These are phyloP conservation scores for Nerophis lumbriciformis DNA, from an alignment of 2,113 vertebrate species.

Conservation along the genomic window DNA sequence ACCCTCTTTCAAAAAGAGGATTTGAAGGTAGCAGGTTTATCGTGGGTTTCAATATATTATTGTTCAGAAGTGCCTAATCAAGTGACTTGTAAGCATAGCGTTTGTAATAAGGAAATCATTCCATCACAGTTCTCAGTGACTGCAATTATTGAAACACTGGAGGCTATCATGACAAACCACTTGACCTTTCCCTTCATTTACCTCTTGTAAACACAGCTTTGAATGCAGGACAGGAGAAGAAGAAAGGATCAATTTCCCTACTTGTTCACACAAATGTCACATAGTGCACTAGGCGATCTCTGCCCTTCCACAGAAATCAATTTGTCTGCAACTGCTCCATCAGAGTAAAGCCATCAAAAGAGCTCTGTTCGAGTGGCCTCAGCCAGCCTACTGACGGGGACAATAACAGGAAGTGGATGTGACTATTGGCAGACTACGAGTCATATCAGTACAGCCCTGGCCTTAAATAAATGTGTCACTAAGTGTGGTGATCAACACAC, in stretches of 20 bases:
- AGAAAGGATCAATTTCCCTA: constrained; percentile 42
- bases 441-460: constrained; percentile 53
- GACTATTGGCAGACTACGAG: constrained; percentile 61
- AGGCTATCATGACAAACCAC: constrained; percentile 37
- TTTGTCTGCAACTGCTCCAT: constrained; percentile 42
- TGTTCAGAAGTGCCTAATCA: background rate
- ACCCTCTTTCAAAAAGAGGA: too few relatives aligned
- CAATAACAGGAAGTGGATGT: constrained; percentile 70
- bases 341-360: constrained; percentile 48
- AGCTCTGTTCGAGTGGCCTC: constrained; percentile 52
- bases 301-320: constrained; percentile 56
- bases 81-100: background rate
- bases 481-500: constrained; percentile 21
- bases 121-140: constrained; percentile 13
- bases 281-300: constrained; percentile 41
- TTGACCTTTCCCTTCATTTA: constrained; percentile 38
- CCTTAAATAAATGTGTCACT: constrained; percentile 40
- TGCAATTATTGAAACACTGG: constrained; percentile 17
- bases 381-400: constrained; percentile 49
- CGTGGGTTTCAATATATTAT: background rate
- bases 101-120: background rate
- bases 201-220: constrained; percentile 39
- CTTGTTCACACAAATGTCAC: constrained; percentile 53
- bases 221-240: constrained; percentile 29
- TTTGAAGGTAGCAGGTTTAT: background rate